Percentiles rank a stretch among this genome's conserved stretches.
Evolutionary conservation across 2,888 invertebrate species (phyloP).

Genomic region (Euclidia mi): DNA sequence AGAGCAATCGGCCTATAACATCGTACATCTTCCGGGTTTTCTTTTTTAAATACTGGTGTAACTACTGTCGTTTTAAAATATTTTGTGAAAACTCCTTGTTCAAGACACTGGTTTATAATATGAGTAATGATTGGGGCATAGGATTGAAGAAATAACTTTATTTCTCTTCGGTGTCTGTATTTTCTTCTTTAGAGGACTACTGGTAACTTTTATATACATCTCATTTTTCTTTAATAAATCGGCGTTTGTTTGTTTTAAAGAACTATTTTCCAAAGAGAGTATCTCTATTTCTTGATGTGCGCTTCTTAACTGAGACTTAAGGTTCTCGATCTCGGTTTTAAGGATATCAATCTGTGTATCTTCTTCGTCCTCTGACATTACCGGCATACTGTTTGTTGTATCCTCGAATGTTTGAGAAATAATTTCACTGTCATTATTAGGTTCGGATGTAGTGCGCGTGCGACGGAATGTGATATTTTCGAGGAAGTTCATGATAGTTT

Average conservation of each 20-base stretch:
- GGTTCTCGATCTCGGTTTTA: not conserved
- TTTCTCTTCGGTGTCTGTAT: no score
- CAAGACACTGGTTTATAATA: no score
- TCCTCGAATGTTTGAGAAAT: slow-evolving; percentile 4
- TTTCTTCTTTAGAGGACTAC: no score
- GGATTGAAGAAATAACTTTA: no score
- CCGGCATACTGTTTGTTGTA: slow-evolving; percentile 2
- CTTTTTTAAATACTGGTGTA: no score
- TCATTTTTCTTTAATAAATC: slow-evolving; percentile 4
- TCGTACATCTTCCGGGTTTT: no score
- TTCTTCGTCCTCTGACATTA: slow-evolving; percentile 7
- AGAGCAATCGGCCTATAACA: no score
- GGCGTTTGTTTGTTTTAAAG: not conserved
- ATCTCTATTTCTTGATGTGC: slow-evolving; percentile 6
- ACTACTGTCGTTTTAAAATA: no score
- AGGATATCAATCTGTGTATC: not conserved
- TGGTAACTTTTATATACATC: slow-evolving; percentile 1
- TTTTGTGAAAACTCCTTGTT: no score
- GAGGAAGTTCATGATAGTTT: no score
- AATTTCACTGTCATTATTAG: not conserved
- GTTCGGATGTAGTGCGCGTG: not conserved
- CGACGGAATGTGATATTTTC: no score
- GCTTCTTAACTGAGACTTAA: slow-evolving; percentile 3
- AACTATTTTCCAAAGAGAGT: slow-evolving; percentile 5
- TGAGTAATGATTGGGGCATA: no score